Percentiles rank a stretch among this genome's conserved stretches.
Conservation (phyloP, 2,888 invertebrate genomes). For the Xylophagus ater region DNA sequence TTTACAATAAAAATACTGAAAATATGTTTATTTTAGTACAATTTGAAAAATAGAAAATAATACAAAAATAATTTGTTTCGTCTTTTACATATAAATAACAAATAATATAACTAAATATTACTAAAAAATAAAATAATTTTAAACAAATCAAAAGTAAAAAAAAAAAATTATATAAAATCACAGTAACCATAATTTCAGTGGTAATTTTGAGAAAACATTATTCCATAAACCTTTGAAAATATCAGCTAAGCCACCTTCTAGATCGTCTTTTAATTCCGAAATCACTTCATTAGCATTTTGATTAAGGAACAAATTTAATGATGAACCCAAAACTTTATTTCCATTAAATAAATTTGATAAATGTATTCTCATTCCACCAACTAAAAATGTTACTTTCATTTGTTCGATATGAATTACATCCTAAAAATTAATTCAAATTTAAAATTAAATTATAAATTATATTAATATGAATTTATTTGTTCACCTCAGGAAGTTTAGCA, state of each 20-base stretch:
- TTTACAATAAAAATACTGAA: no score
- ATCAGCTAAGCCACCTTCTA: conserved; percentile 43
- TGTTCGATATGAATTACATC: conserved; percentile 41
- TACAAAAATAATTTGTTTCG: no score
- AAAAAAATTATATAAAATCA: conserved; percentile 20
- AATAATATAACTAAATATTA: background rate
- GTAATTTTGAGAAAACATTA: conserved; percentile 46
- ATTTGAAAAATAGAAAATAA: no score
- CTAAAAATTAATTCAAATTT: conserved; percentile 19
- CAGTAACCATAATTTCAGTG: conserved; percentile 45
- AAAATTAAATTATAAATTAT: background rate
- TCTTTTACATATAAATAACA: conserved; percentile 7
- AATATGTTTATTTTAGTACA: no score
- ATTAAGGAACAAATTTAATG: conserved; percentile 48
- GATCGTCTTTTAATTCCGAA: conserved; percentile 44
- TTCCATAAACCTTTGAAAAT: conserved; percentile 48
- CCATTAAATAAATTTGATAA: conserved; percentile 51
- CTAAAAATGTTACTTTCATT: conserved; percentile 46
- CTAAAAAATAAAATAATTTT: conserved; percentile 1
- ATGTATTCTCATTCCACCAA: conserved; percentile 44
- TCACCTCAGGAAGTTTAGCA: conserved; percentile 35
- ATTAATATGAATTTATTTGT: conserved; percentile 6
- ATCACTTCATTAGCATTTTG: conserved; percentile 49
- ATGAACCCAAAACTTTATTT: conserved; percentile 48
- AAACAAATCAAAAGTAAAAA: background rate